These are phyloP conservation scores for Alaudala cheleensis DNA, from an alignment of 2,113 vertebrate species.

Conservation along the genomic window DNA sequence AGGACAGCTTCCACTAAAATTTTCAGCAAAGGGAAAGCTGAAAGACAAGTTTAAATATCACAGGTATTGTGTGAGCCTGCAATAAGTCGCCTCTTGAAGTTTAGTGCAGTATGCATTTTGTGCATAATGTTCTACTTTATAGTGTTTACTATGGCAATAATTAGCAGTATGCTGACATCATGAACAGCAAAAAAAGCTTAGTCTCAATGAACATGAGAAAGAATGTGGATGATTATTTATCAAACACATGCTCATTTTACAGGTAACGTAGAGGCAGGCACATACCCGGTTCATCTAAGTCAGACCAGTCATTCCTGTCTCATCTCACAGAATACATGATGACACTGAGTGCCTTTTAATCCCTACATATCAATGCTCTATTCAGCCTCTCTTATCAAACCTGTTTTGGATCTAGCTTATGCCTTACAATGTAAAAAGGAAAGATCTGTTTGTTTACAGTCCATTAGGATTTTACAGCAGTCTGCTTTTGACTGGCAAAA, in stretches of 20 bases:
- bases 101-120: neutral
- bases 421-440: neutral
- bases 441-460: neutral
- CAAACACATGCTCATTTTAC: neutral
- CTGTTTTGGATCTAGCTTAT: neutral
- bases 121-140: neutral
- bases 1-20: neutral
- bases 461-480: neutral
- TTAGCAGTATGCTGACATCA: neutral
- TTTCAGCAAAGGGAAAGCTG: neutral
- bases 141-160: neutral
- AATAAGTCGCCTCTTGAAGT: neutral
- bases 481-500: neutral
- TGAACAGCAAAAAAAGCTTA: neutral
- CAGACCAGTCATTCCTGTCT: neutral
- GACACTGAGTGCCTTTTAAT: neutral
- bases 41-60: neutral
- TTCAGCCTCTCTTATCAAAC: neutral
- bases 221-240: neutral
- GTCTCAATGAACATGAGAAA: fast-evolving
- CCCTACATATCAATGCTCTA: neutral
- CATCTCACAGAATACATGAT: too few species aligned
- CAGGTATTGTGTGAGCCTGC: neutral
- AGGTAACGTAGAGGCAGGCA: neutral
- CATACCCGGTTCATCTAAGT: neutral